Evolutionary conservation across 2,113 vertebrate species (phyloP), one percentile per base, ranked within the genome.

Genomic region (Eonycteris spelaea): DNA sequence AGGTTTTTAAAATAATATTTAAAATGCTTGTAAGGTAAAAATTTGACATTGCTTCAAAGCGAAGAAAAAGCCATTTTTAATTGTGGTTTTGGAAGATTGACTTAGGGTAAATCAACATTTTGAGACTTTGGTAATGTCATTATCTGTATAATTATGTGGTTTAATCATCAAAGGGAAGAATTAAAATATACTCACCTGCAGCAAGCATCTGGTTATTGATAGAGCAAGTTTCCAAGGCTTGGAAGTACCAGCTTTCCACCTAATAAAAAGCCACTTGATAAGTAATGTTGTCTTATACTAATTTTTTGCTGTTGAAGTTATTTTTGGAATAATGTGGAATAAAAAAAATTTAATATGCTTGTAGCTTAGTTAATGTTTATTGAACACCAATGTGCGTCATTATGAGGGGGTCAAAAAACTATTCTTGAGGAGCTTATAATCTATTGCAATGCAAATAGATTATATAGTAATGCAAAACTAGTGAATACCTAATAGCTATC

Each of bases 171-270:
- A 86, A 80, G 38, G 86, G 59, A 93, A 1, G 5, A 77, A 77
- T 63, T 90, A 80, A 30, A 18, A 21, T 26, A 1, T 13, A 16
- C 68, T 98, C 97, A 99, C 99, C 99, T 99, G 99, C 98, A 97
- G 99, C 98, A 33, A 99, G 97, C 83, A 99, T 98, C 83, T 99
- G 99, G 95, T 99, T 99, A 97, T 99, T 99, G 85, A 98, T 97
- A 92, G 99, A 99, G 82, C 99, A 99, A 0, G 97, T 99, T 97
- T 99, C 99, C 65, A 98, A 97, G n/a, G 99, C 98, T 88, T 98
- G 98, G 65, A 48, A 98, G n/a, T 98, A 97, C 99, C 99, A 99
- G 67, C 97, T 99, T 91, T 99, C 98, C 95, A 99, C 99, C 99
- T 99, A 98, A 75, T 45, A 38, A 87, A 78, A 95, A 97, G 68